Conservation (phyloP, 2,113 vertebrate species). For the Gorsachius goisagi region DNA sequence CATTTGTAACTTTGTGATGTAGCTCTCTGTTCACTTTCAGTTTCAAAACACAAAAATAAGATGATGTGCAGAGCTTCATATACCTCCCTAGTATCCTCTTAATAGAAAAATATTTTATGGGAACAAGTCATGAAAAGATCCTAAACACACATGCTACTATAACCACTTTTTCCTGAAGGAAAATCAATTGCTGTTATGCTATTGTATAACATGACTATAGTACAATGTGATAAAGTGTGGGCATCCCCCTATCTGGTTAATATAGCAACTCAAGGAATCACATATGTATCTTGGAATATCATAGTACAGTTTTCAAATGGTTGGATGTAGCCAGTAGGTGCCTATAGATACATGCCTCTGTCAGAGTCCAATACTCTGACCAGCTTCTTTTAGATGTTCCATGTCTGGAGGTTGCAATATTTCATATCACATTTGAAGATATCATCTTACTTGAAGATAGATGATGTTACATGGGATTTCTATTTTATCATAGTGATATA, state of each 20-base stretch:
- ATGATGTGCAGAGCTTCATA: neutral
- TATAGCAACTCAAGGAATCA: neutral
- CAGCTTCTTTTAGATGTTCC: neutral
- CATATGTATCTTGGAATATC: neutral
- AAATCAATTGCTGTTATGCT: neutral
- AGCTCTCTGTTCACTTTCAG: neutral
- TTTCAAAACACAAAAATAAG: neutral
- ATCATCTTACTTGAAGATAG: neutral
- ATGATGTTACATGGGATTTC: neutral
- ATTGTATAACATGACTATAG: neutral
- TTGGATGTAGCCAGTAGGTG: neutral
- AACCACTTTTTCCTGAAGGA: neutral
- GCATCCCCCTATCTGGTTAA: neutral
- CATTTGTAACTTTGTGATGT: neutral
- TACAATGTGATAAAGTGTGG: neutral
- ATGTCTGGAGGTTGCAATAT: neutral
- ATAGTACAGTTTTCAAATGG: neutral
- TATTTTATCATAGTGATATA: neutral
- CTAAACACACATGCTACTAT: neutral
- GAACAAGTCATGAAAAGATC: neutral
- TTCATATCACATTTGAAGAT: neutral
- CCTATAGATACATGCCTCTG: neutral
- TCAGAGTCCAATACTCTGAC: neutral
- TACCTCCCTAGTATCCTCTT: neutral
- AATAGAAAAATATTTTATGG: neutral